Percentiles rank a stretch among this genome's conserved stretches.
These are phyloP conservation scores for Notamacropus eugenii DNA, from an alignment of 2,797 vertebrate species.

Conservation along the genomic window DNA sequence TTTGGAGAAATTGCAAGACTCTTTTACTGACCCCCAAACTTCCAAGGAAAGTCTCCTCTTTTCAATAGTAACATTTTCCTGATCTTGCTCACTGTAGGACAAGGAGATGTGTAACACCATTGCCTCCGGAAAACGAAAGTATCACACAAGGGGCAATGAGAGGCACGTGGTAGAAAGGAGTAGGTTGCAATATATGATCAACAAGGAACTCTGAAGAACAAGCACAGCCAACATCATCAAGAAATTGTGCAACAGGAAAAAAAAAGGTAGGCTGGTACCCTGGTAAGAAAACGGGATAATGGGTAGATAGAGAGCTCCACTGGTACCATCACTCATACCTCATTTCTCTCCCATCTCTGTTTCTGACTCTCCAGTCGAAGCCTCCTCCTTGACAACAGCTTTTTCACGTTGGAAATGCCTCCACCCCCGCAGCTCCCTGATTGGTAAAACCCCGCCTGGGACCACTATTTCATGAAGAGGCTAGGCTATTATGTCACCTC, in stretches of 20 bases:
- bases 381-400: neutral
- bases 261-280: neutral
- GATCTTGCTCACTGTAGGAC: neutral
- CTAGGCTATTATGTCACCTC: neutral
- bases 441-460: neutral
- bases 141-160: neutral
- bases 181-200: neutral
- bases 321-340: neutral
- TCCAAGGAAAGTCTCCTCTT: neutral
- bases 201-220: neutral
- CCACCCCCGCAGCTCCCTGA: neutral
- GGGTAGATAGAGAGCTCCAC: neutral
- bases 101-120: neutral
- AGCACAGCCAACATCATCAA: neutral
- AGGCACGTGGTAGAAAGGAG: neutral
- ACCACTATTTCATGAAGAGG: neutral
- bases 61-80: neutral
- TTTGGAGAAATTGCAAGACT: neutral
- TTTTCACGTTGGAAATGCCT: neutral
- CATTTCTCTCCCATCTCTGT: neutral
- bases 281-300: neutral
- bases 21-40: neutral
- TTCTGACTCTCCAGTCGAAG: neutral
- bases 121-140: neutral
- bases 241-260: neutral